Base-by-base conservation (phyloP, 2,113 vertebrate species). In the Rallus limicola region DNA sequence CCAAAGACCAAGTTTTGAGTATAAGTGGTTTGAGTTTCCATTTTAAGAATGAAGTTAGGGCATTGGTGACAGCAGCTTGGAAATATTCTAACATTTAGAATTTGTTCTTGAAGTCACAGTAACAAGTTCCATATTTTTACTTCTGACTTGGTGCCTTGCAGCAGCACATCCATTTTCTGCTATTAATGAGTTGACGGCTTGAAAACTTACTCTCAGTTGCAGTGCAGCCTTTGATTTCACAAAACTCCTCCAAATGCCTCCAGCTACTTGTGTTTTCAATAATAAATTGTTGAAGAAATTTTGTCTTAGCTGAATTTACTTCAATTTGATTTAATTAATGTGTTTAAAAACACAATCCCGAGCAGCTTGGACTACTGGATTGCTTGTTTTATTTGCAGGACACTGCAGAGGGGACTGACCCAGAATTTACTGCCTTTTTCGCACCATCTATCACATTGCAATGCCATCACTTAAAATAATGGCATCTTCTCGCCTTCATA, bases 201-300 rank as follows among this genome's bases (percentile, higher is more conserved):
- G 91, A 95, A 96, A 97, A 90, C 71, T 86, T 90, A 92, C 53
- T 95, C 74, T 91, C 82, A 88, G 92, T 86, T 92, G 89, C 48
- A 96, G 77, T 44, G 34, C 58, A 92, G 96, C 75, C 92, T 97
- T 97, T 97, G 96, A 97, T 97, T 97, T 97, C 88, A 95, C 48
- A 94, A 88, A 97, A 95, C 69, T 93, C 64, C 80, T 91, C 64
- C 83, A 89, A 96, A 86, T 93, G 96, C 96, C 96, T 96, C 75
- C 85, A 97, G 96, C 95, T 96, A 96, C 96, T 95, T 96, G 92
- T 97, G 91, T 94, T 97, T 97, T 97, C 96, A 94, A 55, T 95
- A 96, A 96, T 86, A 97, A 97, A 97, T 93, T 92, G 92, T 95
- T 89, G 95, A 92, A 97, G 83, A 94, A 96, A 91, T 89, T 87